Base-by-base conservation (phyloP, 2,888 invertebrate genomes). In the Desoria tigrina region DNA sequence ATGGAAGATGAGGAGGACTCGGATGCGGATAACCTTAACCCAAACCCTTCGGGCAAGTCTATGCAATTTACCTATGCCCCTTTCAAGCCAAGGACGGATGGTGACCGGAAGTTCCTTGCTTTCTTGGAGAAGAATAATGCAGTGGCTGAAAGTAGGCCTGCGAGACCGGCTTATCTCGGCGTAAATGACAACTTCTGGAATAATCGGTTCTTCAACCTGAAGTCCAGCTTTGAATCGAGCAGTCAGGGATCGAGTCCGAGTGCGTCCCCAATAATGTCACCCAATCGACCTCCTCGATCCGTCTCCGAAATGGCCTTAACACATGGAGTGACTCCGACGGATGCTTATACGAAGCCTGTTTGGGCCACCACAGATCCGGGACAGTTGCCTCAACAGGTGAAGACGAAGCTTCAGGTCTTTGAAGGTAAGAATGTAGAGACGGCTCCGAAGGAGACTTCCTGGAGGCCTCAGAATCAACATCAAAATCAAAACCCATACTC, bases 21-120 rank as follows among this genome's bases (percentile, higher is more conserved):
- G 7, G 77, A 77, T 39, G 21, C 4, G 6, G 16, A 45, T 45
- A 45, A 45, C 16, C 6, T 4, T 16, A 45, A 45, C 16, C 9
- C 51, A 7, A 26, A 26, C 14, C 11, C 9, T 7, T 6, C 23
- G 16, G 26, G 6, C 4, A 21, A 16, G 6, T 9, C 45, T n/a
- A 6, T 11, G 1, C 27, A 2, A 9, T 21, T 42, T 21, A 65
- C 66, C 37, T 39, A 60, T 32, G 39, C 32, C 14, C 69, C 72
- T 0, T 75, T 92, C 74, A 85, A 86, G 72, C 90, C 92, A 0
- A 91, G 89, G 80, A 92, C 92, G 0, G 91, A 91, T 59, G 91
- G 90, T 77, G 93, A 93, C 78, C 84, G 85, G 61, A 92, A 92
- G 78, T 92, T 92, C 78, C 80, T 92, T 57, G 90, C 91, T 0